These are phyloP conservation scores for Pelobates cultripes DNA, from an alignment of 2,797 vertebrate genomes.

Conservation along the genomic window DNA sequence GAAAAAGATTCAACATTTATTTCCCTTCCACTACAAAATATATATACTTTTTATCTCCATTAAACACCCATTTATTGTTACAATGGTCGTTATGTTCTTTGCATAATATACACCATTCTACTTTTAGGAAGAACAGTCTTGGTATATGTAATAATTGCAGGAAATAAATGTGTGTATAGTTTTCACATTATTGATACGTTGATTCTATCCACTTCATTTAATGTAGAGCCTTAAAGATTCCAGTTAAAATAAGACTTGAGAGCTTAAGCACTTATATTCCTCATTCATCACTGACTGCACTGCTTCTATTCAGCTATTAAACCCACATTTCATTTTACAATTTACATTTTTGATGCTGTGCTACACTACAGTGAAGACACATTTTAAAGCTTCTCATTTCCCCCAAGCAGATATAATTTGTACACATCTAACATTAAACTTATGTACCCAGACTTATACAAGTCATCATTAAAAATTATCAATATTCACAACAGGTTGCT, in stretches of 20 bases:
- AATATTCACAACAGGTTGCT: slow-evolving; percentile 5
- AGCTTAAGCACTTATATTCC: slow-evolving; percentile 29
- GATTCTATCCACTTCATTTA: slow-evolving; percentile 37
- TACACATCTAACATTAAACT: slow-evolving; percentile 19
- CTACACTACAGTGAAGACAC: slow-evolving; percentile 45
- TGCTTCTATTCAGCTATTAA: not conserved
- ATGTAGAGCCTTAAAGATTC: slow-evolving; percentile 31
- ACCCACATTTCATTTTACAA: slow-evolving; percentile 27
- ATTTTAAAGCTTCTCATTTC: slow-evolving; percentile 44
- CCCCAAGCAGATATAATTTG: slow-evolving; percentile 44
- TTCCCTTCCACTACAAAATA: too few species aligned
- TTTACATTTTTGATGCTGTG: slow-evolving; percentile 45
- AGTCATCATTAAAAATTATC: not conserved
- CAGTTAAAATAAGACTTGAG: slow-evolving; percentile 22
- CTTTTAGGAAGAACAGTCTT: not conserved
- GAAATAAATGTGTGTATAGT: slow-evolving; percentile 19
- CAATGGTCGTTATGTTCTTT: too few species aligned
- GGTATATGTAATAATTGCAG: not conserved
- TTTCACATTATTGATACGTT: slow-evolving; percentile 14
- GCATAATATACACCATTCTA: too few species aligned
- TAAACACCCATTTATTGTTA: too few species aligned
- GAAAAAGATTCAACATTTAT: too few species aligned
- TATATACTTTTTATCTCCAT: too few species aligned
- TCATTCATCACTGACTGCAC: not conserved
- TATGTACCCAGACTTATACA: slow-evolving; percentile 13